Conservation (phyloP, 2,113 vertebrate species). For the Hemicordylus capensis region DNA sequence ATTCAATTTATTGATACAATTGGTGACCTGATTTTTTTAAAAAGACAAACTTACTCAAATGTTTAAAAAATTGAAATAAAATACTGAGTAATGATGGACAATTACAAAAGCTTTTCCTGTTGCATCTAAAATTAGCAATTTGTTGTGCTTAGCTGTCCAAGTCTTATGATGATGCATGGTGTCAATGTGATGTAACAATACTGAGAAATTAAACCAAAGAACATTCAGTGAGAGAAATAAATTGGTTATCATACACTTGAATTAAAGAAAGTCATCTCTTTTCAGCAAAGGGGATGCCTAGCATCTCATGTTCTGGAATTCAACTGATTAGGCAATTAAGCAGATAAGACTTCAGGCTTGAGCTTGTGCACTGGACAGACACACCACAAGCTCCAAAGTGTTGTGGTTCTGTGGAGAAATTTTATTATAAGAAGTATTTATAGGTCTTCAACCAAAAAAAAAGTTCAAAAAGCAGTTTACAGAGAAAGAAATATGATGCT, state of each 20-base stretch:
- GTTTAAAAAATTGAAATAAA: not conserved
- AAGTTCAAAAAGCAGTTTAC: no score
- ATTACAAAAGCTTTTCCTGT: not conserved
- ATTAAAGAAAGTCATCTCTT: not conserved
- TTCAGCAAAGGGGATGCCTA: rapidly evolving
- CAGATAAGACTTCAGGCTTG: not conserved
- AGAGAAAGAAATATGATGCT: no score
- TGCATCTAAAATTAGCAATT: not conserved
- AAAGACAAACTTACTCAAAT: not conserved
- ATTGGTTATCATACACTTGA: not conserved
- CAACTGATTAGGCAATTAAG: not conserved
- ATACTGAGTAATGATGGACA: not conserved
- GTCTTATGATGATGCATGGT: not conserved
- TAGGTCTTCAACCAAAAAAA: no score
- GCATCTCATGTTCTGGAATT: not conserved
- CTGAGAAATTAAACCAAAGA: not conserved
- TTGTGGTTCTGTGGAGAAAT: no score
- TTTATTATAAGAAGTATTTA: no score
- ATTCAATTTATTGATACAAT: no score
- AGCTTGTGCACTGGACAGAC: no score
- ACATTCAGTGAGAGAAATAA: not conserved
- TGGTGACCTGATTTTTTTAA: no score
- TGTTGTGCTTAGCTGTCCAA: not conserved
- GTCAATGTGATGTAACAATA: not conserved
- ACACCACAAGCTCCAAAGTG: no score